These are phyloP conservation scores for Aurelia aurita DNA, from an alignment of 30 jellyfish, hydroid and myxozoan species.

Conservation along the genomic window DNA sequence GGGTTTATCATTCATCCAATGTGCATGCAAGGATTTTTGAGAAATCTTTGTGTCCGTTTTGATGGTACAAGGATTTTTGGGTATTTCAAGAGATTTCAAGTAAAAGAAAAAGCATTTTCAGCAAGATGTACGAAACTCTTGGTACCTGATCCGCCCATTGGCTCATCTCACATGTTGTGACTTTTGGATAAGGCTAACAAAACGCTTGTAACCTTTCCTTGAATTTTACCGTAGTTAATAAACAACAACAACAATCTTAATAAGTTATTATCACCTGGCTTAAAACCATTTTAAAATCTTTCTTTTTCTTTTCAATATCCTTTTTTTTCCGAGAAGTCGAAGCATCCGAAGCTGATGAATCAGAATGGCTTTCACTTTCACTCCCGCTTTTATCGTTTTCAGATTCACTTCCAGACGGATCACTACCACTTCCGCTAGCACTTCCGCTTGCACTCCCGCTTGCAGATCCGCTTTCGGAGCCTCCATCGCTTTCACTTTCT, in stretches of 20 bases:
- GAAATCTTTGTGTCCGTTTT: no score
- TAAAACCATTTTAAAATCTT: slow-evolving; percentile 53
- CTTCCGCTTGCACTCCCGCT: slow-evolving; percentile 73
- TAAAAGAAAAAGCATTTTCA: no score
- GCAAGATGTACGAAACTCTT: no score
- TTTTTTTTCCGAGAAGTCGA: slow-evolving; percentile 45
- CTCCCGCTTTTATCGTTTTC: slow-evolving; percentile 22
- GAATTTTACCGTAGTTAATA: no score
- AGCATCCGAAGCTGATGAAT: slow-evolving; percentile 43
- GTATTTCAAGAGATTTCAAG: no score
- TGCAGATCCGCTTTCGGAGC: slow-evolving; percentile 60
- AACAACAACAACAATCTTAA: no score
- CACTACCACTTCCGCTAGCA: slow-evolving; percentile 57
- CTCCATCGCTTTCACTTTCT: slow-evolving; percentile 71
- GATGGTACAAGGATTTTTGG: no score
- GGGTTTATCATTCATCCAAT: no score
- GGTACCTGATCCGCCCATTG: no score
- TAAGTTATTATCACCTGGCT: slow-evolving; percentile 28
- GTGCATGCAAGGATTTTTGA: no score
- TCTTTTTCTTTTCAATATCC: slow-evolving; percentile 56
- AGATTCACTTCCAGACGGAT: slow-evolving; percentile 22
- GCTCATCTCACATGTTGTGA: no score
- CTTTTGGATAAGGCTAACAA: neutral
- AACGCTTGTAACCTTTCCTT: neutral
- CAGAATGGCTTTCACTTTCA: slow-evolving; percentile 44